phyloP scores from a whole-genome alignment of 2,113 vertebrate species.

The Gopherus flavomarginatus region DNA sequence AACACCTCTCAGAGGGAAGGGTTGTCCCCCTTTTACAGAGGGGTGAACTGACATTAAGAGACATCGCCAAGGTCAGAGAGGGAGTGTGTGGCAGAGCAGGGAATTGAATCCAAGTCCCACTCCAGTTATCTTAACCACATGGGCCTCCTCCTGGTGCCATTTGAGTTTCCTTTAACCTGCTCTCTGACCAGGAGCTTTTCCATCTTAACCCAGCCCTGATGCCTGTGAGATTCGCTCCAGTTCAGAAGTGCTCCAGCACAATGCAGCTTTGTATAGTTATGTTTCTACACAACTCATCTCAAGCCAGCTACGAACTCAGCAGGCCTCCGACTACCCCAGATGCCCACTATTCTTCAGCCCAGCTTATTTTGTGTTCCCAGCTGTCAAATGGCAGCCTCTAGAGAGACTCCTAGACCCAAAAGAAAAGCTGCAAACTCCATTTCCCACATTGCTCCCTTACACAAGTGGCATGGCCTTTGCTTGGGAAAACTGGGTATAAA shows the following conservation, averaged over 20 bases:
- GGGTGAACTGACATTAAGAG: background rate
- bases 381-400: slow-evolving; percentile 24
- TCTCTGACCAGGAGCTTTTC: background rate
- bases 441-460: background rate
- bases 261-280: background rate
- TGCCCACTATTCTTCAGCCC: slow-evolving; percentile 20
- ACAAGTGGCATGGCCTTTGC: background rate
- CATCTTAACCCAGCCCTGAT: background rate
- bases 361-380: slow-evolving; percentile 8
- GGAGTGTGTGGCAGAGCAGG: background rate
- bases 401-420: background rate
- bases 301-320: slow-evolving; percentile 33
- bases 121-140: background rate
- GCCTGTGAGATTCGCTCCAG: background rate
- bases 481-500: background rate
- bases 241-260: background rate
- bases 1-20: background rate
- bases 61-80: background rate
- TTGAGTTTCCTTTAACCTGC: background rate
- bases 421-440: background rate
- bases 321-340: slow-evolving; percentile 5
- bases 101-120: background rate
- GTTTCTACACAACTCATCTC: background rate
- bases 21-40: background rate
- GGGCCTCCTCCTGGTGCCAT: background rate